These are phyloP conservation scores for Nerophis ophidion DNA, from an alignment of 2,113 vertebrate species.

Conservation along the genomic window DNA sequence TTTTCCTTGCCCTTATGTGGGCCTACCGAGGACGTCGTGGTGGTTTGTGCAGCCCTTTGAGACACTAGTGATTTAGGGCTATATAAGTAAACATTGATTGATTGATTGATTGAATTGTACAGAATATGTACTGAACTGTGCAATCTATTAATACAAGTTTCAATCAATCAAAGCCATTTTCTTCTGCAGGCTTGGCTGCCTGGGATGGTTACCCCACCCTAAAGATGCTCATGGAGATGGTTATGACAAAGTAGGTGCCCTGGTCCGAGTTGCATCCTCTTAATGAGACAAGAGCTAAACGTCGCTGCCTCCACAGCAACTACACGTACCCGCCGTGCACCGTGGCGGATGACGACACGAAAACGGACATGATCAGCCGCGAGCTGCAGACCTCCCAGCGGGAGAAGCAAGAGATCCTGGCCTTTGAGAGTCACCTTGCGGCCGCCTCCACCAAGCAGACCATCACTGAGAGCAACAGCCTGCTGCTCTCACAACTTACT, in stretches of 20 bases:
- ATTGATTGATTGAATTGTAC: no score
- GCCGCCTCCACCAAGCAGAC: conserved; percentile 97
- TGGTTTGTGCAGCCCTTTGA: no score
- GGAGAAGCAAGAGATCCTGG: conserved; percentile 96
- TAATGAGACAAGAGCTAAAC: neutral
- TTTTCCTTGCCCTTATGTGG: no score
- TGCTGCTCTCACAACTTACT: conserved; percentile 91
- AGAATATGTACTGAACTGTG: no score
- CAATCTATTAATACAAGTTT: no score
- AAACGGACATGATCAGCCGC: conserved; percentile 88
- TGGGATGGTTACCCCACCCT: conserved; percentile 97
- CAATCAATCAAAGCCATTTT: no score
- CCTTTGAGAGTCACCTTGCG: conserved; percentile 94
- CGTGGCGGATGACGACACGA: conserved; percentile 89
- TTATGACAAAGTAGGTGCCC: conserved; percentile 90
- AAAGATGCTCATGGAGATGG: conserved; percentile 99
- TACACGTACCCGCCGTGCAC: conserved; percentile 94
- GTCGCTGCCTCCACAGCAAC: conserved; percentile 71
- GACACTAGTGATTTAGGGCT: no score
- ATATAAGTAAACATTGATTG: no score
- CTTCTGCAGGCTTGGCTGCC: conserved; percentile 80
- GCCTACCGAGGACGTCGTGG: no score
- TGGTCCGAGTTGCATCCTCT: neutral
- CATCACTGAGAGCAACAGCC: conserved; percentile 95
- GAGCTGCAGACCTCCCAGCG: conserved; percentile 93